phyloP scores from a whole-genome alignment of 2,888 invertebrate species.

The Lasioglossum villosulum region DNA sequence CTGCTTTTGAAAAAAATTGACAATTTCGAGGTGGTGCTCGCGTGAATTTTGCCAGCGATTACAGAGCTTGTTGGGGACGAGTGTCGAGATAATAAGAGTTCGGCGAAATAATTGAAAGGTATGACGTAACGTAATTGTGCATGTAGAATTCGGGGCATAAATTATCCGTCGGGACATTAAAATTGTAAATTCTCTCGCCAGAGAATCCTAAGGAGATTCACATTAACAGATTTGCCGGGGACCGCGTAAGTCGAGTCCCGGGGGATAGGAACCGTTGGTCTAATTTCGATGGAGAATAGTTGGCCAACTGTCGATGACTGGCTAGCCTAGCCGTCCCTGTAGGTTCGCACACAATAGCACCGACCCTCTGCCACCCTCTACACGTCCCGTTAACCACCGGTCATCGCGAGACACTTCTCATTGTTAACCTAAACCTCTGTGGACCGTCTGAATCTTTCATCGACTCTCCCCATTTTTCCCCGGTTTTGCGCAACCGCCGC shows the following conservation, averaged over 20 bases:
- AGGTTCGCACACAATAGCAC: constrained; percentile 75
- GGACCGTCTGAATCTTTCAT: constrained; percentile 51
- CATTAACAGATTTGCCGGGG: constrained; percentile 29
- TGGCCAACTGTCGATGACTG: constrained; percentile 77
- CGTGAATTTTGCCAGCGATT: too few relatives aligned
- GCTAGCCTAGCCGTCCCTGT: constrained; percentile 67
- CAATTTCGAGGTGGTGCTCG: too few relatives aligned
- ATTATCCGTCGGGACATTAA: constrained; percentile 26
- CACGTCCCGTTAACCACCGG: constrained; percentile 62
- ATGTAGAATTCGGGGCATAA: neutral
- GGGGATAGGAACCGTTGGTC: constrained; percentile 42
- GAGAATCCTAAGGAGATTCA: constrained; percentile 29
- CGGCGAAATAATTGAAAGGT: neutral
- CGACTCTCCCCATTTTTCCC: constrained; percentile 33
- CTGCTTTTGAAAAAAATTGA: too few relatives aligned
- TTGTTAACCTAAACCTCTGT: constrained; percentile 38
- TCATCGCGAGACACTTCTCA: constrained; percentile 64
- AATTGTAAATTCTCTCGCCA: constrained; percentile 15
- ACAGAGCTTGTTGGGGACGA: neutral
- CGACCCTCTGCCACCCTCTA: constrained; percentile 59
- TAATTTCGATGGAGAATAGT: constrained; percentile 73
- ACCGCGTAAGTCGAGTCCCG: constrained; percentile 19
- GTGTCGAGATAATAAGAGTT: neutral
- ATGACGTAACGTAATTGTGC: constrained; percentile 2
- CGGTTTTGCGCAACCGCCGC: neutral